These are phyloP conservation scores for Cirrhinus mrigala DNA, from an alignment of 2,797 vertebrate species.

Conservation along the genomic window DNA sequence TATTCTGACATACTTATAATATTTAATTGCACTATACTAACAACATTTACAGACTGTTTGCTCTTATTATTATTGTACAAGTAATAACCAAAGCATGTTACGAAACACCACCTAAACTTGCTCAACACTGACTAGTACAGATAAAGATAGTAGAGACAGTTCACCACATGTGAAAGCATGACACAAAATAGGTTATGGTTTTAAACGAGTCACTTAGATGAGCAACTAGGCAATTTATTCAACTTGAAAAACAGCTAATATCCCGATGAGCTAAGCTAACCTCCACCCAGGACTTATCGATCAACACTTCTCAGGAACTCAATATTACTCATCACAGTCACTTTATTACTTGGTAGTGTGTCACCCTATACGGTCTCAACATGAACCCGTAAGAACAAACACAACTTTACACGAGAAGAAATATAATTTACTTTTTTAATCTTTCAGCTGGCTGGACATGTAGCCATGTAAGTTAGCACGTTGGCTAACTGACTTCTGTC, in stretches of 20 bases:
- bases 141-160: not conserved
- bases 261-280: constrained; percentile 48
- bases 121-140: not conserved
- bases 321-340: not conserved
- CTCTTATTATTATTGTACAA: not conserved
- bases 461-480: constrained; percentile 33
- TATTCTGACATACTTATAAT: not conserved
- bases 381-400: not conserved
- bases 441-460: constrained; percentile 27
- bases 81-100: not conserved
- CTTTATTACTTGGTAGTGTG: not conserved
- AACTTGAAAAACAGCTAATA: constrained; percentile 36
- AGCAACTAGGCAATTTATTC: constrained; percentile 1
- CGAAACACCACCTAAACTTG: not conserved
- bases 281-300: constrained; percentile 51
- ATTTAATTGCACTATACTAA: not conserved
- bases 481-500: constrained; percentile 38
- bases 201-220: not conserved
- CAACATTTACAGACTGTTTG: not conserved
- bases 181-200: not conserved
- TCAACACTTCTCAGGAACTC: constrained; percentile 41
- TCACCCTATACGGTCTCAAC: not conserved
- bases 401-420: not conserved
- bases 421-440: not conserved
- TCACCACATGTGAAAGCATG: not conserved